phyloP scores from a whole-genome alignment of 2,888 invertebrate species.

The Zeuzera pyrina region DNA sequence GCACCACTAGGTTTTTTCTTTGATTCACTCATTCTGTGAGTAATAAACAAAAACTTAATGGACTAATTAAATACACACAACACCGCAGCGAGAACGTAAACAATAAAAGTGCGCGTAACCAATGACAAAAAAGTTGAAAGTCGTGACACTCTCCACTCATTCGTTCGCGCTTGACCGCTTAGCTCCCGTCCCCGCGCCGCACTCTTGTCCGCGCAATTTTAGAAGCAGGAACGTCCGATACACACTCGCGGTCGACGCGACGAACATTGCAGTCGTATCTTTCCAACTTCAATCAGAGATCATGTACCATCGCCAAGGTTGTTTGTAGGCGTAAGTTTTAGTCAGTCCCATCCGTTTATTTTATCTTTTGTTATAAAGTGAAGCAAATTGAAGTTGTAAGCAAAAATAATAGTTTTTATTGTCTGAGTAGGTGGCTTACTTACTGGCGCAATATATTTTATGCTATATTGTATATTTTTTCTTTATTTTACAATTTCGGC shows the following conservation, averaged over 20 bases:
- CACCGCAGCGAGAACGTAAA: conserved; percentile 3
- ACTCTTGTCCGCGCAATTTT: neutral
- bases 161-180: neutral
- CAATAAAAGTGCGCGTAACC: conserved; percentile 6
- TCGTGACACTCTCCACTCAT: no score
- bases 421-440: neutral
- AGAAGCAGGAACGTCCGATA: neutral
- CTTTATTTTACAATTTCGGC: neutral
- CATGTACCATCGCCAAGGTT: no score
- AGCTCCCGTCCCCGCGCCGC: conserved; percentile 2
- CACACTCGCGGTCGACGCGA: conserved; percentile 2
- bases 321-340: no score
- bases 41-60: conserved; percentile 1
- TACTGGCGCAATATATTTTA: neutral
- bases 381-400: no score
- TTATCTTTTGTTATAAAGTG: no score
- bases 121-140: neutral
- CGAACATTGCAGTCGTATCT: conserved; percentile 1
- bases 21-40: conserved; percentile 3
- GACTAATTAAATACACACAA: neutral
- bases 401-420: neutral
- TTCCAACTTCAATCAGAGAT: no score
- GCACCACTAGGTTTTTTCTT: conserved; percentile 6
- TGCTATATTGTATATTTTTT: conserved; percentile 1
- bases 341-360: no score